Evolutionary conservation across 2,888 invertebrate species (phyloP).

Genomic region (Pseudococcus viburni): DNA sequence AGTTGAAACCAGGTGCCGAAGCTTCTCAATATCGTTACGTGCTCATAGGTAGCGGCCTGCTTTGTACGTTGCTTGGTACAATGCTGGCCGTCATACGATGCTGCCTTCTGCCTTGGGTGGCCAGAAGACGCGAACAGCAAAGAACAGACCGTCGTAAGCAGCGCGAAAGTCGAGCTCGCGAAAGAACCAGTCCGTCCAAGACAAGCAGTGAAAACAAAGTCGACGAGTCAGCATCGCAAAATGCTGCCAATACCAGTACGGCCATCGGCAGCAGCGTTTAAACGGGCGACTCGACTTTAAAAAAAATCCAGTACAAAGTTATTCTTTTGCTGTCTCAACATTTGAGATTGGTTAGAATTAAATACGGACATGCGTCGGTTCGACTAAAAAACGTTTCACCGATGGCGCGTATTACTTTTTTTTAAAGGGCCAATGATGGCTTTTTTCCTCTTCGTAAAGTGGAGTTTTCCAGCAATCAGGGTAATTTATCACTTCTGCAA

Average conservation of each 20-base stretch:
- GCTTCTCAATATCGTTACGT: constrained; percentile 82
- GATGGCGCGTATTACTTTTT: no score
- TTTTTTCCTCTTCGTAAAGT: background rate
- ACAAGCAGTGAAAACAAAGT: constrained; percentile 14
- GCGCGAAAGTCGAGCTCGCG: constrained; percentile 43
- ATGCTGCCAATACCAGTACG: background rate
- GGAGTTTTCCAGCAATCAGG: constrained; percentile 44
- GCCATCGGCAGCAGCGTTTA: constrained; percentile 58
- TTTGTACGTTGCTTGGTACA: constrained; percentile 77
- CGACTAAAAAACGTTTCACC: no score
- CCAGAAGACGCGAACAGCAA: constrained; percentile 65
- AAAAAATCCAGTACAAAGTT: no score
- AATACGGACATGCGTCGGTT: no score
- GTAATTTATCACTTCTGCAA: constrained; percentile 44
- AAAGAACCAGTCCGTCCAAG: constrained; percentile 32
- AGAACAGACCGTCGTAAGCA: constrained; percentile 63
- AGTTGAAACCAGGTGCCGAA: constrained; percentile 83
- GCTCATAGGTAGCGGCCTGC: constrained; percentile 79
- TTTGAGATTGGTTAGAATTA: no score
- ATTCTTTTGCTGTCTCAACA: no score
- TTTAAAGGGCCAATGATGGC: background rate
- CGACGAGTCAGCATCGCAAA: background rate
- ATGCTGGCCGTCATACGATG: constrained; percentile 79
- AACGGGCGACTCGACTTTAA: background rate
- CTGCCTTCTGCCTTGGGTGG: constrained; percentile 74